Evolutionary conservation across 2,113 vertebrate genomes (phyloP), one percentile per base, ranked within the genome.

Genomic region (Peromyscus leucopus): DNA sequence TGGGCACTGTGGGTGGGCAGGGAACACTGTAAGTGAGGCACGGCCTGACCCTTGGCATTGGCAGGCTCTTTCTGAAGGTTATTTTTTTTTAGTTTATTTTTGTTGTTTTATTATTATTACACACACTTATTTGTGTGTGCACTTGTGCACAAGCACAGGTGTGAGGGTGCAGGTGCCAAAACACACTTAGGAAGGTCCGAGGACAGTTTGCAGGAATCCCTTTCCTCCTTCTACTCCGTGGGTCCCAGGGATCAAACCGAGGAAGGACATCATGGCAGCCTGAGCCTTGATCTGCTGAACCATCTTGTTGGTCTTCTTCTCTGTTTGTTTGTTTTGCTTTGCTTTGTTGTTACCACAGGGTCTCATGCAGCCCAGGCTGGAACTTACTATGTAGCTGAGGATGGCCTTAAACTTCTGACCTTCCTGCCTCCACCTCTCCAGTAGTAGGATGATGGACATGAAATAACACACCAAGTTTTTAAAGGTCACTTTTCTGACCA

Each of bases 271-370:
- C 19, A 36, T 15, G 36, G 55, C 55, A 39, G 36, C 51, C 7
- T 33, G 19, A 26, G 11, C 39, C 46, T 9, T 42, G 5, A 0
- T 2, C 0, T 0, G 13, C 33, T 33, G 5, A 69, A 7, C 65
- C 85, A 71, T n/a, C 42, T 36, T 22, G 28, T 7, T 36, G 10
- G 46, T 26, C 31, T 67, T 36, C 65, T 31, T 46, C 21, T 84
- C 16, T 61, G 33, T 59, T n/a, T 84, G 80, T 51, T n/a, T 84
- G 55, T 9, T 80, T 80, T 51, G 5, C 19, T 84, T 63, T 42
- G 59, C 26, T 84, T 42, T 42, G 59, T 16, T 65, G 71, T 48
- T 67, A 33, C 1, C 1, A 33, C 9, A 48, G 83, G 22, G 26
- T 15, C 59, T 31, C 7, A 0, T 65, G 57, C 46, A 85, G 15